Conservation (phyloP, 2,113 vertebrate genomes). For the Callipepla californica region DNA sequence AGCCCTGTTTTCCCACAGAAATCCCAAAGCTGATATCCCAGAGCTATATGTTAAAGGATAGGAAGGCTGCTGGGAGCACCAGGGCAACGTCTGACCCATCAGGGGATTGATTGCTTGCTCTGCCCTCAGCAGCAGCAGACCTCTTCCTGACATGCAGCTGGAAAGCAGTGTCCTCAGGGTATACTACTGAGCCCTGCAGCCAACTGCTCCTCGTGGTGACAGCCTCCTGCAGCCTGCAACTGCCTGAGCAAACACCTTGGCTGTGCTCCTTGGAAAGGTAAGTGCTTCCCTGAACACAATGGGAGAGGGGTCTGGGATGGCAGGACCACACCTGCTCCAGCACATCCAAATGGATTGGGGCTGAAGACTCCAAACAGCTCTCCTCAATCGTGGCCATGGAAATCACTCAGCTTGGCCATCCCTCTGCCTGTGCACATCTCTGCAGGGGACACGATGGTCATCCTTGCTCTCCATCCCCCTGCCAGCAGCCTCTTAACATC, state of each 20-base stretch:
- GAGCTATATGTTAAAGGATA: fast-evolving
- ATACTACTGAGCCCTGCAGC: neutral
- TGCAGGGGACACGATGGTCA: neutral
- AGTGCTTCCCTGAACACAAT: neutral
- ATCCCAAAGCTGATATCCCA: no score
- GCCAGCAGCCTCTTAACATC: neutral
- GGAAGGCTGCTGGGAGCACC: neutral
- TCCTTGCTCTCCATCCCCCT: neutral
- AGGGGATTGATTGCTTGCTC: neutral
- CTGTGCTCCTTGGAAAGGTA: neutral
- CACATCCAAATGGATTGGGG: neutral
- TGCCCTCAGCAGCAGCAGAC: fast-evolving
- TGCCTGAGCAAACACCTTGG: neutral
- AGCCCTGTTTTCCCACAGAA: neutral
- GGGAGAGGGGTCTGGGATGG: neutral
- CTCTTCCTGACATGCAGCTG: fast-evolving
- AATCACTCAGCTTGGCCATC: neutral
- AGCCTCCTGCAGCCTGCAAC: fast-evolving
- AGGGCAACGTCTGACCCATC: fast-evolving
- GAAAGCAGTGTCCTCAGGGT: neutral
- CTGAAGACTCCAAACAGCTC: neutral
- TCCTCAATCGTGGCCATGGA: neutral
- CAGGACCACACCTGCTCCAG: neutral
- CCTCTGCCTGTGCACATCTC: neutral
- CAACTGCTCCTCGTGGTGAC: neutral